Base-by-base conservation (phyloP, 1,140 invertebrate species). In the Portunus trituberculatus region DNA sequence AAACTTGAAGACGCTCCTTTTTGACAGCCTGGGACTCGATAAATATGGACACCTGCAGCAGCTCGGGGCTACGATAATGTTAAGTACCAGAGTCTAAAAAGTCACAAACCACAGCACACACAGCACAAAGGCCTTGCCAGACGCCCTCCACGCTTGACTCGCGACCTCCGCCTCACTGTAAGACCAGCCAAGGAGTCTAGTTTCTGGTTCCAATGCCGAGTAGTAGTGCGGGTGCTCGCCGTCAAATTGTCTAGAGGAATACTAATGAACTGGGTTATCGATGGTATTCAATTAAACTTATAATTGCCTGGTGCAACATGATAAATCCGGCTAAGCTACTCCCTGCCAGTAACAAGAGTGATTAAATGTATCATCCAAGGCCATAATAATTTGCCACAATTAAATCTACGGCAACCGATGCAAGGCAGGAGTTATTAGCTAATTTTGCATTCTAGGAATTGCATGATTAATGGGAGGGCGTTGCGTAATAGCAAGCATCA, bases 401-500 rank as follows among this genome's bases (percentile, higher is more conserved):
- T 76, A 76, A 76, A 76, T 76, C 67, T 76, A 76, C 67, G 25
- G 67, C 20, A 76, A 76, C 67, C 67, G 67, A 76, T 76, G 20
- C 67, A n/a, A n/a, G 67, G 67, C 16, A 25, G 67, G 20, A 76
- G 67, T 76, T 76, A 76, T 76, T 76, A 76, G 67, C 67, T 76
- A 76, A 76, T 76, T 76, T 76, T 76, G 67, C 67, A 76, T 76
- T 76, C 67, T 20, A n/a, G 67, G 67, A 76, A 76, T 76, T 76
- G 67, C 67, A 76, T 76, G 67, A 76, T 76, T 76, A 76, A 76
- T 76, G 67, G 67, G 67, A 76, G 67, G 67, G 20, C 25, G 67
- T 76, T n/a, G 67, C 67, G 67, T 76, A 76, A 76, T 76, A 76
- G 67, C 67, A 76, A 76, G 67, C 67, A 76, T 76, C 67, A 76